Base-by-base conservation (phyloP, 2,113 vertebrate species). In the Actenoides lindsayi region DNA sequence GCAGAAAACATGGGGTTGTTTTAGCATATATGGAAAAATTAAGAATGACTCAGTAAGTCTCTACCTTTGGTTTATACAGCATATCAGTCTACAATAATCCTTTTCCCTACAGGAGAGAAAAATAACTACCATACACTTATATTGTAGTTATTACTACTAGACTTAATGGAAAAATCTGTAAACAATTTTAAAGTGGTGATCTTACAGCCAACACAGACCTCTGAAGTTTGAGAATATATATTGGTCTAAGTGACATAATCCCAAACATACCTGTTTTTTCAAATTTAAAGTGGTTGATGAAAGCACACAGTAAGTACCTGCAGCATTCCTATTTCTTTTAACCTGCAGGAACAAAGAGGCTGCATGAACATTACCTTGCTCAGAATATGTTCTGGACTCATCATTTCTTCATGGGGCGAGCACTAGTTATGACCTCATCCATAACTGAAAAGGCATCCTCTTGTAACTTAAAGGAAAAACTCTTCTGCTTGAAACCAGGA, bases 381-480 rank as follows among this genome's bases (percentile, higher is more conserved):
- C 24, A 3, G 24, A 57, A 31, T 27, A 3, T 1, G 14, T 12
- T 39, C 42, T 39, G 67, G 33, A 20, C 33, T 65, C 16, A 5
- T 51, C 28, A 4, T 30, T n/a, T 67, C 25, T 4, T 20, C 8
- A 5, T 0, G 0, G 13, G 33, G 19, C 21, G 13, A 53, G 24
- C 33, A 8, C 16, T n/a, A 60, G 16, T 17, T 18, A 67, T 24
- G 21, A 14, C 60, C 60, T 27, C 10, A 46, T 53, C 60, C 53
- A 2, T 31, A 27, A 21, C 24, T 67, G 60, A 39, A 20, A 41
- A n/a, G 13, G 39, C 20, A 67, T 53, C 51, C 13, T 60, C 30
- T 44, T 30, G 1, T 15, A 63, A 12, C 50, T 9, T 28, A 30
- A 41, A 60, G 19, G 59, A 41, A 46, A 37, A 39, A 17, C 44